Base-by-base conservation (phyloP, 2,113 vertebrate species). In the Pyxicephalus adspersus region DNA sequence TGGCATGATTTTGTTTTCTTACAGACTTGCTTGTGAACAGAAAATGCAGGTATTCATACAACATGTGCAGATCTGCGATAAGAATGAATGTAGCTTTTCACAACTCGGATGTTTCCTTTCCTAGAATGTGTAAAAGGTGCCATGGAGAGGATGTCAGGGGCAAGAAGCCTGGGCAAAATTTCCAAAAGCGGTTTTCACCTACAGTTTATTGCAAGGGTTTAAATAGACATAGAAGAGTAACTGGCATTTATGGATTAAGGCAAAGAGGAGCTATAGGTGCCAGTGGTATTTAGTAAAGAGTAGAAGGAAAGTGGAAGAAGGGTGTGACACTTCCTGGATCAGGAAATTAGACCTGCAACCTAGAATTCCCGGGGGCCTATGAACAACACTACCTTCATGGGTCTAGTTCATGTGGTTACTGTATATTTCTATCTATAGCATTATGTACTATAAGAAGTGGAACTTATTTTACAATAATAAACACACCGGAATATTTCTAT, bases 271-370 rank as follows among this genome's bases (percentile, higher is more conserved):
- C 52, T 55, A 25, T 22, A 58, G 31, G 26, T 22, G 19, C 11
- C 68, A 28, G 31, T 57, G 8, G 7, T 78, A 57, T 78, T 55
- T 23, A 57, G 15, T 38, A 73, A 74, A 20, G n/a, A 66, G 54
- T 67, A 67, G 50, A 20, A 58, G 76, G 65, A 16, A 68, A 67
- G 57, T 51, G 28, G 38, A 78, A 78, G 52, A 66, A 78, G 76
- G 76, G 76, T 52, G 50, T 77, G 76, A 66, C 31, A 78, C 76
- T 78, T 78, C 76, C 76, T 78, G 76, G 51, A 57, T 65, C 76
- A 78, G 76, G 76, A 78, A 78, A 78, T 78, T 64, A 78, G 67
- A 67, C 64, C 76, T 67, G 64, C 64, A 58, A 74, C 71, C 71
- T 60, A 58, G 23, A 57, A 63, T 29, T 63, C 78, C 38, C 78